Evolutionary conservation across 2,113 vertebrate genomes (phyloP).

Genomic region (Cricetomys ansorgei): DNA sequence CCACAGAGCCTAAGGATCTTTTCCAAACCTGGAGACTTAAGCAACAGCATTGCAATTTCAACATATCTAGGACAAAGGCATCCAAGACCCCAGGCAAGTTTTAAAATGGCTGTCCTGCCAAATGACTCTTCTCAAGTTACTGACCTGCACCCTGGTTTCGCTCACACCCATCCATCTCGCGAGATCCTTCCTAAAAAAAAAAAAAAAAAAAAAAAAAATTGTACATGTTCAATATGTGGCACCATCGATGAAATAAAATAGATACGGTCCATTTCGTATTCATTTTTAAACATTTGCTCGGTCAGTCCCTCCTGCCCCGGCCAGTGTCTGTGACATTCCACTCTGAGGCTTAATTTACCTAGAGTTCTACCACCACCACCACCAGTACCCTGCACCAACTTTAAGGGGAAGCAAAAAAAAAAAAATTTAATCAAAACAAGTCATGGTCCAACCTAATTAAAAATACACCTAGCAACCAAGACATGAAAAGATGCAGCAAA

Average conservation of each 20-base stretch:
- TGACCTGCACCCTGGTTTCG: neutral
- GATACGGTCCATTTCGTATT: neutral
- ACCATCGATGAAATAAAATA: neutral
- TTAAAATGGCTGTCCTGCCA: neutral
- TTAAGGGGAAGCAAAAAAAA: neutral
- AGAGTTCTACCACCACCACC: neutral
- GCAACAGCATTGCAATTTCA: neutral
- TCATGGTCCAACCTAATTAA: neutral
- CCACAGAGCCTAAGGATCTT: neutral
- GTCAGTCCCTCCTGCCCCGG: neutral
- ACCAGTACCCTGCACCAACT: neutral
- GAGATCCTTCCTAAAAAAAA: neutral
- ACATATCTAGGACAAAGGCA: neutral
- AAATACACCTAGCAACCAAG: neutral
- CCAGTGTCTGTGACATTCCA: neutral
- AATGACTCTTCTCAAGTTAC: neutral
- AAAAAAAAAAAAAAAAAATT: neutral
- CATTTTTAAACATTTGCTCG: neutral
- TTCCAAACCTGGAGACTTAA: neutral
- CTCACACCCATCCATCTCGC: neutral
- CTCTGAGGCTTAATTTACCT: neutral
- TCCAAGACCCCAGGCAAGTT: neutral
- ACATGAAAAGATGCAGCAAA: neutral
- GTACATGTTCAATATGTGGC: neutral
- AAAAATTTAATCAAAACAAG: neutral